Base-by-base conservation (phyloP, 2,797 vertebrate species). In the Pristis pectinata region DNA sequence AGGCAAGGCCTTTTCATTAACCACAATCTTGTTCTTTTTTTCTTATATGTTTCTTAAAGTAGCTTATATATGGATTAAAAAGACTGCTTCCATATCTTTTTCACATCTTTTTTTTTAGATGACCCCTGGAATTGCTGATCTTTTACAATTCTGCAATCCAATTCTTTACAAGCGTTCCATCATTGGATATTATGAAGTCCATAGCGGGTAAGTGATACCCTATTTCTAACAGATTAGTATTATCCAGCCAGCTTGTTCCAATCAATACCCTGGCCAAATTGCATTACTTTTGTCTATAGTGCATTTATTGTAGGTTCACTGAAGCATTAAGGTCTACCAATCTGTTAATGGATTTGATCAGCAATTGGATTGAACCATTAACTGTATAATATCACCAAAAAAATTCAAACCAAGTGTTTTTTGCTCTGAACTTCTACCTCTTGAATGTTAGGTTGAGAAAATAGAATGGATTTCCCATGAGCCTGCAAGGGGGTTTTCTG, bases 261-360 rank as follows among this genome's bases (percentile, higher is more conserved):
- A 94, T 94, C 92, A 94, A 94, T 94, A 94, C 37, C 49, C 49
- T 94, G 67, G 72, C 67, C 27, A 94, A 74, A 94, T 94, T 72
- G 44, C 92, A 94, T 94, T 94, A 53, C 44, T 74, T 93, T 76
- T 53, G 44, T 74, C 92, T 74, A 49, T 92, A 53, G 67, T 76
- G 70, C 92, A 74, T 76, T 94, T 53, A 74, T 94, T 94, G 41
- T 94, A 74, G 27, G 91, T 72, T 93, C 19, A 94, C 92, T 72
- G 92, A 94, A 76, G 92, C 92, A 94, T 74, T 53, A 94, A 94
- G 41, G 41, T 76, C 92, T 53, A 94, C 59, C 59, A 91, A 64
- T 91, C 87, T 22, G 17, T 91, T 91, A 94, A 94, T 94, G 70
- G 41, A 74, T 94, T 94, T 94, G 92, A 74, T 94, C 67, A 94